Evolutionary conservation across 2,888 invertebrate genomes (phyloP), one percentile per base, ranked within the genome.

Genomic region (Pinctada fucata): DNA sequence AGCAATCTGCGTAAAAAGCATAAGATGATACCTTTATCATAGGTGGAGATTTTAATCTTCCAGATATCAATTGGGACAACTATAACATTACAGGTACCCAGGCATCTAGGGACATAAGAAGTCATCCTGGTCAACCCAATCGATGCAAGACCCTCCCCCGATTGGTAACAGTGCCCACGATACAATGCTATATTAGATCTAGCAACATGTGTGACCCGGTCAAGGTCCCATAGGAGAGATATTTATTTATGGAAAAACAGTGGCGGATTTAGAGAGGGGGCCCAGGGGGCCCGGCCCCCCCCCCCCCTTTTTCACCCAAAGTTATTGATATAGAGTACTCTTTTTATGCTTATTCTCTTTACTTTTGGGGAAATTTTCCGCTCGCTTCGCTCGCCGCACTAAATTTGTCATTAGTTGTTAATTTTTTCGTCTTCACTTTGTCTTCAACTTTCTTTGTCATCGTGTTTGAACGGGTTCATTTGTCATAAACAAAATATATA

Each of bases 91-190:
- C 51, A 51, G 71, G 3, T 5, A 71, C 48, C 31, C 71, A 71
- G n/a, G 31, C 50, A 10, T 50, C 51, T 31, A 50, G 49, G 8
- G 10, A 51, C 6, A 52, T 67, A 4, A 75, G 67, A 64, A 13
- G 5, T 10, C 31, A 45, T 13, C 51, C 16, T n/a, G 71, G 50
- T 51, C 3, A 71, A 8, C 10, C 3, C 71, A 71, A n/a, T 13
- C n/a, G 47, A 71, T 49, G 50, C 49, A 49, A 71, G 52, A 71
- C 49, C 0, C n/a, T 13, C 50, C 49, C 71, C 64, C 72, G n/a
- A 51, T 75, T 10, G 75, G 75, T 3, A 75, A 75, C 58, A 75
- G 58, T 50, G 75, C 68, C 45, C 71, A 76, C 31, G 76, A 76
- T 64, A n/a, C 69, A 16, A 64, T 76, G 45, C 70, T 31, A 31